phyloP scores from a whole-genome alignment of 2,888 invertebrate genomes.

The Diaphora mendica region DNA sequence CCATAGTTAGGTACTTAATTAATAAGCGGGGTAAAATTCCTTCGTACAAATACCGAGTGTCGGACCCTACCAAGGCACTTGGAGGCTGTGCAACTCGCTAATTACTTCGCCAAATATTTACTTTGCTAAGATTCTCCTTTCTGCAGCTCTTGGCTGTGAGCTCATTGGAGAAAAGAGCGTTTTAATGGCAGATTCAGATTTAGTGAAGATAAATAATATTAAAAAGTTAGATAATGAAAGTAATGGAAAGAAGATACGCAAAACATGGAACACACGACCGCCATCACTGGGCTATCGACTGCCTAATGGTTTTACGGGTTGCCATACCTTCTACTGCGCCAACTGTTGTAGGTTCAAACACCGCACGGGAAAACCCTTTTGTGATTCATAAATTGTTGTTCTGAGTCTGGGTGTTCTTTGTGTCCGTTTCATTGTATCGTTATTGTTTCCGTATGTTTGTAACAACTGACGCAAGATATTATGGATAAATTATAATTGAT shows the following conservation, averaged over 20 bases:
- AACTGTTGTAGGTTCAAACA: too few relatives aligned
- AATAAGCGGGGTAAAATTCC: conserved; percentile 45
- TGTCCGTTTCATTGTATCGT: too few relatives aligned
- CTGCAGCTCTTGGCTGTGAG: conserved; percentile 27
- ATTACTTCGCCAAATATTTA: conserved; percentile 81
- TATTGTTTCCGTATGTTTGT: too few relatives aligned
- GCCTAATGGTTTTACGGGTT: too few relatives aligned
- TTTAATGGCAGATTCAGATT: not conserved
- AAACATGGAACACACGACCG: not conserved
- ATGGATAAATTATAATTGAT: too few relatives aligned
- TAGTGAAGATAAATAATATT: not conserved
- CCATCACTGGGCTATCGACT: too few relatives aligned
- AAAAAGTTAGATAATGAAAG: not conserved
- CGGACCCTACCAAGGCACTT: conserved; percentile 29
- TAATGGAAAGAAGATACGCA: not conserved
- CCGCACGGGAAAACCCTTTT: too few relatives aligned
- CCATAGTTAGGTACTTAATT: conserved; percentile 47
- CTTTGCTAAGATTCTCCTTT: conserved; percentile 68
- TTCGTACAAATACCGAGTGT: conserved; percentile 45
- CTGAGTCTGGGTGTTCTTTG: too few relatives aligned
- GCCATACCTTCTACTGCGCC: too few relatives aligned
- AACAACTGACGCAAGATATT: too few relatives aligned
- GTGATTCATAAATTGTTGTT: too few relatives aligned
- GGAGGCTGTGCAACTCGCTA: conserved; percentile 64
- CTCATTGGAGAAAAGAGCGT: conserved; percentile 10